phyloP scores from a whole-genome alignment of 2,113 vertebrate genomes.

The Dasyurus viverrinus region DNA sequence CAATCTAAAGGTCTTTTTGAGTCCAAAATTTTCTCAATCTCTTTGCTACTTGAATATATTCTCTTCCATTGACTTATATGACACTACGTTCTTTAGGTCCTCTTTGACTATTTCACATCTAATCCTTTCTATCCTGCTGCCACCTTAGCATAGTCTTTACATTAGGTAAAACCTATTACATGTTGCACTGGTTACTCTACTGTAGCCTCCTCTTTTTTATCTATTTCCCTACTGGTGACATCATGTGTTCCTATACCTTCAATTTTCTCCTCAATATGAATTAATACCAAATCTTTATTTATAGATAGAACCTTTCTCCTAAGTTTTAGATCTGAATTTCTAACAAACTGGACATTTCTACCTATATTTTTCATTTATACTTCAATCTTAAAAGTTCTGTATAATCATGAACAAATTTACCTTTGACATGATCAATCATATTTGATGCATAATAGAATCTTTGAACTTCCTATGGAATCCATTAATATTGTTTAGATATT shows the following conservation, averaged over 20 bases:
- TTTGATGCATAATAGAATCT: neutral
- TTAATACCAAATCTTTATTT: neutral
- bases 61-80: neutral
- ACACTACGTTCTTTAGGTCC: neutral
- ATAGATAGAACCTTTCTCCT: neutral
- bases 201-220: neutral
- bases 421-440: neutral
- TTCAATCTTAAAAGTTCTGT: neutral
- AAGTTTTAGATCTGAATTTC: neutral
- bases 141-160: neutral
- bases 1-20: neutral
- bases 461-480: neutral
- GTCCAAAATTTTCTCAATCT: neutral
- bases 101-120: neutral
- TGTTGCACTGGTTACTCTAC: neutral
- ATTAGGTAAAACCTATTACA: too few species aligned
- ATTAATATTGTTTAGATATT: neutral
- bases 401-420: conserved; percentile 51
- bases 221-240: neutral
- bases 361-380: neutral
- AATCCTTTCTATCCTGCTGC: neutral
- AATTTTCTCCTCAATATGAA: neutral
- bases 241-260: neutral
- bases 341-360: neutral
- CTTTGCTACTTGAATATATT: neutral